phyloP scores from a whole-genome alignment of 2,888 invertebrate genomes.

The Nomada fucata region DNA sequence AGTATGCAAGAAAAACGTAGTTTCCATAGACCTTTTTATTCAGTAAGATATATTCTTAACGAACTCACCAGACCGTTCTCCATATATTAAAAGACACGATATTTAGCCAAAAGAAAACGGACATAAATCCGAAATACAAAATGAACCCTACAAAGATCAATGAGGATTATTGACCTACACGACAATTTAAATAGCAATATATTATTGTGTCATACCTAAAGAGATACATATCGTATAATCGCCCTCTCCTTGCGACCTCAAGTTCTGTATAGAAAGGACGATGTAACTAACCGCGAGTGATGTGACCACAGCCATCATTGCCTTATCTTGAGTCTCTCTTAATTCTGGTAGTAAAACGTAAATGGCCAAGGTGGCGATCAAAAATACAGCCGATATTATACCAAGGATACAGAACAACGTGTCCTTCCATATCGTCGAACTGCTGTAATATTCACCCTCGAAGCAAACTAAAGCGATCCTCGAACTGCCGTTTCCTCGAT shows the following conservation, averaged over 20 bases:
- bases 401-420: slow-evolving; percentile 70
- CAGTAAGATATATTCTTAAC: not conserved
- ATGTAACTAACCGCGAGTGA: slow-evolving; percentile 87
- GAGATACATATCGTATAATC: slow-evolving; percentile 84
- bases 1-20: not conserved
- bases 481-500: slow-evolving; percentile 28
- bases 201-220: slow-evolving; percentile 83
- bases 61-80: slow-evolving; percentile 87
- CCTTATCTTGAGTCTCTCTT: slow-evolving; percentile 88
- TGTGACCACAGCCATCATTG: slow-evolving; percentile 87
- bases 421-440: slow-evolving; percentile 62
- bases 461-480: slow-evolving; percentile 80
- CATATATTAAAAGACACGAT: slow-evolving; percentile 89
- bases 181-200: not conserved
- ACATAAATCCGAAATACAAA: slow-evolving; percentile 87
- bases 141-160: slow-evolving; percentile 85
- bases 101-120: slow-evolving; percentile 91
- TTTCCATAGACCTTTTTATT: not conserved
- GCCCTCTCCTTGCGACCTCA: slow-evolving; percentile 74
- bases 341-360: slow-evolving; percentile 87
- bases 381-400: slow-evolving; percentile 86
- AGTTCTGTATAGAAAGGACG: slow-evolving; percentile 86
- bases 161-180: not conserved
- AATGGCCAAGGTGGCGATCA: slow-evolving; percentile 86
- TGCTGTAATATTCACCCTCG: slow-evolving; percentile 51